Base-by-base conservation (phyloP, 2,797 vertebrate genomes). In the Lagorchestes hirsutus region DNA sequence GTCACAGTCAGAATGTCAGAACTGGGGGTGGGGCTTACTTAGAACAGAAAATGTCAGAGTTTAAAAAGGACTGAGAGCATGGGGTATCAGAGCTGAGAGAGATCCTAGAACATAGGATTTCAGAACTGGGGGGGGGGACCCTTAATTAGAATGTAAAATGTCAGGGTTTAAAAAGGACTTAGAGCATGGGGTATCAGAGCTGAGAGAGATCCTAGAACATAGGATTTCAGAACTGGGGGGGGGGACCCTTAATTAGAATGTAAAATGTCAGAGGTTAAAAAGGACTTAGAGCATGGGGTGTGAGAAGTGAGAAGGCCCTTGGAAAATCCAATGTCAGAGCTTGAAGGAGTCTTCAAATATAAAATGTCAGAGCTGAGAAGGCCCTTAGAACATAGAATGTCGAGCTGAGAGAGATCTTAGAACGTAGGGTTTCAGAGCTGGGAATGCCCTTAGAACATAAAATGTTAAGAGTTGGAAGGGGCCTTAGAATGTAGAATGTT, bases 391-490 rank as follows among this genome's bases (percentile, higher is more conserved):
- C 16, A 74, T 5, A 74, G n/a, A 6, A n/a, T 18, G 34, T 74
- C 34, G n/a, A 40, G 5, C 34, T 74, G 34, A 9, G n/a, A 74
- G 16, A 16, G 14, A 4, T 14, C 34, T 67, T 67, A 67, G 62
- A 67, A 74, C 13, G 22, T 0, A 40, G 2, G 18, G 9, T 74
- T 2, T 74, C 67, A 74, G 5, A 3, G 2, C n/a, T 62, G 31
- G 29, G 0, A 34, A 3, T 12, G 31, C 0, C 4, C 59, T 67
- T n/a, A n/a, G 31, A 67, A n/a, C 4, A 5, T 0, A n/a, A 34
- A 16, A 67, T n/a, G 13, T 62, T 12, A 34, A 34, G 31, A 34
- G 4, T 0, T 62, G 3, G 0, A 31, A 62, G 0, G 13, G 4
- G 3, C 13, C 59, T 62, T 34, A 62, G 12, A 62, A 62, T 0